Evolutionary conservation across 1,140 invertebrate genomes (phyloP), one percentile per base, ranked within the genome.

Genomic region (Cardiocondyla obscurior): DNA sequence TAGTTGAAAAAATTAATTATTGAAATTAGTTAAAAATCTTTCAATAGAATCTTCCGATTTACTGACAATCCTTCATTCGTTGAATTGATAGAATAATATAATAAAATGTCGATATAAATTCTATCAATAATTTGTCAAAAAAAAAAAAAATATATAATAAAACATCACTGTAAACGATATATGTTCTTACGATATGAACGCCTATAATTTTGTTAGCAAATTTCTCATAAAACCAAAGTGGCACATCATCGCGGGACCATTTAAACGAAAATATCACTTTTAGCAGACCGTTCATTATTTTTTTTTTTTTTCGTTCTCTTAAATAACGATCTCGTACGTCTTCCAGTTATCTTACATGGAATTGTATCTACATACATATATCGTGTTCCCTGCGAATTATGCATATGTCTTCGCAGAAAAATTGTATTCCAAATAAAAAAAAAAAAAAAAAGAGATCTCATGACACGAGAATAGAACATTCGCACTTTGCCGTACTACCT

Each of bases 301-400:
- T 22, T 60, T 88, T 89, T 86, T 85, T 39, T 22, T 60, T 88
- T 89, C 49, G 39, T 83, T 85, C 51, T 83, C 82, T 85, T 83
- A 36, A 67, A 77, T 89, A 84, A 90, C 51, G 82, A 88, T 88
- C 89, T 90, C 72, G 84, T 90, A 88, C 76, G 89, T 90, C 89
- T 90, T 90, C 89, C 89, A 90, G 57, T 85, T 67, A 85, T 84
- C 79, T 82, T 62, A 85, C 58, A 67, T 46, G 58, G 58, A 64
- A 67, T 88, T 86, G 73, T 74, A 33, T 84, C 58, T 76, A n/a
- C n/a, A n/a, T n/a, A n/a, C n/a, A n/a, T n/a, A 55, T 62, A 82
- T 82, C 79, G 55, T 84, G 82, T 53, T 88, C 74, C 74, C 79
- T 88, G 86, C 62, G 74, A n/a, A 88, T 83, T 67, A 77, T 22